phyloP scores from a whole-genome alignment of 2,113 vertebrate species.

The Lucifuga dentata region DNA sequence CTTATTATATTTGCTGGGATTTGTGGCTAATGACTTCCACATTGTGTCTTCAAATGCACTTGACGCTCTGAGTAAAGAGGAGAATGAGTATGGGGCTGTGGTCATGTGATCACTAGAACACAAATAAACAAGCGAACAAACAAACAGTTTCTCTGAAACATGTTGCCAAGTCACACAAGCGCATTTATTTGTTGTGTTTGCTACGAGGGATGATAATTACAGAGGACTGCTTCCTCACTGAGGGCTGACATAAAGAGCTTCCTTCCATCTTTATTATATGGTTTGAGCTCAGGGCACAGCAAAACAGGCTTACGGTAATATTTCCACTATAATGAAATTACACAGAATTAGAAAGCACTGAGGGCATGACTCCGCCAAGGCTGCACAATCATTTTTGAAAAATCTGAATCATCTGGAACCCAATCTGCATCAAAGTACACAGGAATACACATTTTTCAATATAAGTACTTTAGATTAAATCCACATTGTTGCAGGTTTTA shows the following conservation, averaged over 20 bases:
- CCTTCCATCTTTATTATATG: slow-evolving; percentile 77
- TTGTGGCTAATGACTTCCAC: slow-evolving; percentile 82
- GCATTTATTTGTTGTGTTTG: slow-evolving; percentile 68
- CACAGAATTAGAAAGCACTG: slow-evolving; percentile 27
- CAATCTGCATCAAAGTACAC: too few relatives aligned
- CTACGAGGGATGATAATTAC: slow-evolving; percentile 74
- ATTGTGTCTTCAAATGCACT: slow-evolving; percentile 74
- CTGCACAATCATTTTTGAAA: too few relatives aligned
- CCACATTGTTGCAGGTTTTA: too few relatives aligned
- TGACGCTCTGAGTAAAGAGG: slow-evolving; percentile 28
- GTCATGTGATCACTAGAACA: slow-evolving; percentile 61
- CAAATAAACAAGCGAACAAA: slow-evolving; percentile 68
- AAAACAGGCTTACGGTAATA: slow-evolving; percentile 40
- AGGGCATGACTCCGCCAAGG: too few relatives aligned
- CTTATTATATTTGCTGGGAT: slow-evolving; percentile 82
- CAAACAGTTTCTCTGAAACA: slow-evolving; percentile 51
- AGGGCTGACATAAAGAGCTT: slow-evolving; percentile 72
- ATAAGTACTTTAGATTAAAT: too few relatives aligned
- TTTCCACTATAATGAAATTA: slow-evolving; percentile 47
- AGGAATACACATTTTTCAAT: too few relatives aligned
- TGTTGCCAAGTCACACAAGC: slow-evolving; percentile 59
- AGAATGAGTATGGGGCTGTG: slow-evolving; percentile 1
- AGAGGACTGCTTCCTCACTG: slow-evolving; percentile 67
- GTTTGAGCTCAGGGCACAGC: slow-evolving; percentile 55
- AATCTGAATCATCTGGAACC: too few relatives aligned